A percentile compares a stretch with the other conserved stretches of the same genome.
These are phyloP conservation scores for Mylabris sibirica DNA, from an alignment of 2,888 invertebrate species.

Conservation along the genomic window DNA sequence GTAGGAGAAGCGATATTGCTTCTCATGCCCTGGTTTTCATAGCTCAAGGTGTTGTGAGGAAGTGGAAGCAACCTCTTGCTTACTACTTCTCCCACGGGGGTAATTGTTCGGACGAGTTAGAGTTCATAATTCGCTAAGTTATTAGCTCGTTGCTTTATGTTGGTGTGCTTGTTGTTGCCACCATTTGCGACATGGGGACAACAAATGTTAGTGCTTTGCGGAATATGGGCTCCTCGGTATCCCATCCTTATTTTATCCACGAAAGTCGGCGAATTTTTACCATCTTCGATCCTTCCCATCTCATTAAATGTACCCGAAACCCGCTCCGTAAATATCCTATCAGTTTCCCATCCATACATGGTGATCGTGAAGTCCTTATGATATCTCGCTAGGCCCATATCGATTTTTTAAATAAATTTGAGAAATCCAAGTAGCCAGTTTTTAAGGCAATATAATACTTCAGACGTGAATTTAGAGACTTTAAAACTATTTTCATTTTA, in stretches of 20 bases:
- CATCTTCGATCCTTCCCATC: conserved; percentile 18
- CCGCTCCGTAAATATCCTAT: conserved; percentile 5
- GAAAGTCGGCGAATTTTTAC: neutral
- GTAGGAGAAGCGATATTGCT: neutral
- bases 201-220: conserved; percentile 5
- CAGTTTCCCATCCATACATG: neutral
- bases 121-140: neutral
- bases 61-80: neutral
- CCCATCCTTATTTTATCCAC: conserved; percentile 8
- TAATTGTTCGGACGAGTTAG: neutral
- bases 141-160: neutral
- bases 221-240: conserved; percentile 4
- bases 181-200: conserved; percentile 16
- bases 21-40: neutral
- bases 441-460: too few species aligned
- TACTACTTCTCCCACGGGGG: conserved; percentile 4
- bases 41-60: neutral
- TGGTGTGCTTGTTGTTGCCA: neutral
- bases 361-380: neutral
- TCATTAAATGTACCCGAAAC: conserved; percentile 15
- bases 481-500: too few species aligned
- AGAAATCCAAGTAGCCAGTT: too few species aligned
- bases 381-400: neutral
- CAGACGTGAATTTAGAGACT: too few species aligned
- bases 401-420: too few species aligned